Percentiles rank a stretch among this genome's conserved stretches.
Evolutionary conservation across 1,140 invertebrate species (phyloP).

Genomic region (Caenorhabditis briggsae): DNA sequence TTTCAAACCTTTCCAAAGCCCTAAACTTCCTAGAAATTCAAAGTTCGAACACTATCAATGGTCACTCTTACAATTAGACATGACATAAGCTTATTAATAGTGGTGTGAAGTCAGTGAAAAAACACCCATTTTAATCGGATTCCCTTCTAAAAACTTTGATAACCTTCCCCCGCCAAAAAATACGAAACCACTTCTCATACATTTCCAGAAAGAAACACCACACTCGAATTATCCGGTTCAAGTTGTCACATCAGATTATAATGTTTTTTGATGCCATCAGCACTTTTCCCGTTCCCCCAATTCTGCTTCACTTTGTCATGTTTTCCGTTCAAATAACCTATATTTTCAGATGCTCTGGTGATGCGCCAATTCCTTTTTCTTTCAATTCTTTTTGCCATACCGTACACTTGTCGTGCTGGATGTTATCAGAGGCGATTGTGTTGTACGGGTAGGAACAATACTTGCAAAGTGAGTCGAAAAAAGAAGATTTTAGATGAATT

Average conservation of each 20-base stretch:
- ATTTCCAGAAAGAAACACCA: slow-evolving; percentile 5
- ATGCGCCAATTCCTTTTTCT: slow-evolving; percentile 52
- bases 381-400: slow-evolving; percentile 48
- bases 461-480: slow-evolving; percentile 58
- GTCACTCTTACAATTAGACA: neutral
- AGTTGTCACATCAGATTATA: slow-evolving; percentile 34
- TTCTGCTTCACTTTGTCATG: neutral
- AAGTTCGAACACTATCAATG: too few species aligned
- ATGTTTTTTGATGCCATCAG: slow-evolving; percentile 29
- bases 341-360: slow-evolving; percentile 59
- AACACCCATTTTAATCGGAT: slow-evolving; percentile 42
- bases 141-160: slow-evolving; percentile 43
- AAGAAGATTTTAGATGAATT: neutral
- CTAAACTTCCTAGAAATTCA: too few species aligned
- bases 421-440: slow-evolving; percentile 64
- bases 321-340: neutral
- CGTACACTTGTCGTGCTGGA: slow-evolving; percentile 61
- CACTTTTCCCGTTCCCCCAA: slow-evolving; percentile 2
- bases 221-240: slow-evolving; percentile 46
- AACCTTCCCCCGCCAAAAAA: neutral
- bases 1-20: too few species aligned
- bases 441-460: slow-evolving; percentile 64
- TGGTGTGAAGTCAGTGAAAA: neutral
- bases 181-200: neutral
- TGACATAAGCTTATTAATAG: slow-evolving; percentile 15